Evolutionary conservation across 2,113 vertebrate species (phyloP).

Genomic region (Chunga burmeisteri): DNA sequence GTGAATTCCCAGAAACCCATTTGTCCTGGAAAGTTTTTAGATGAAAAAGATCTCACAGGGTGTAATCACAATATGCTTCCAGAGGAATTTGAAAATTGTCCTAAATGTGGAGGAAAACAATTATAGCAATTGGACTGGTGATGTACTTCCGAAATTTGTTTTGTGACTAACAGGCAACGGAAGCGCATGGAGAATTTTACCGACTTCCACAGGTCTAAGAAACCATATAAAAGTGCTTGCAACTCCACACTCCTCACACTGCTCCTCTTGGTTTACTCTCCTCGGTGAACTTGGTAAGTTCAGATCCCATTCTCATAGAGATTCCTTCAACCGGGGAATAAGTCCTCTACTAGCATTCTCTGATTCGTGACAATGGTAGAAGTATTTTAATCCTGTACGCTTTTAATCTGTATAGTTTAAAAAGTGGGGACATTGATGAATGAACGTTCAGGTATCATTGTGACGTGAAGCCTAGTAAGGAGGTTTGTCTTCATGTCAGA

Average conservation of each 20-base stretch:
- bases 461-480: not conserved
- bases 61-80: not conserved
- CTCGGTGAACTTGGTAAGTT: not conserved
- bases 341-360: not conserved
- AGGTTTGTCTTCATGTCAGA: not conserved
- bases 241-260: not conserved
- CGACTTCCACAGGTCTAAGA: not conserved
- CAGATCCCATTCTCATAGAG: rapidly evolving
- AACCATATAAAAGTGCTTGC: slow-evolving; percentile 11
- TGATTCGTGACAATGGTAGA: not conserved
- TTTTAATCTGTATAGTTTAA: not conserved
- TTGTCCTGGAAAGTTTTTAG: not conserved
- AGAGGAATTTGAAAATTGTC: slow-evolving; percentile 29
- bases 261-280: not conserved
- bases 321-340: not conserved
- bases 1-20: not conserved
- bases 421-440: rapidly evolving
- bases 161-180: not conserved
- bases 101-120: not conserved
- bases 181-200: not conserved
- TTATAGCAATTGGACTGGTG: slow-evolving; percentile 40
- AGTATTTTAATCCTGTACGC: not conserved
- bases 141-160: not conserved
- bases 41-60: not conserved
- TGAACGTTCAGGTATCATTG: not conserved